Conservation (phyloP, 2,113 vertebrate species). For the Athene cunicularia region DNA sequence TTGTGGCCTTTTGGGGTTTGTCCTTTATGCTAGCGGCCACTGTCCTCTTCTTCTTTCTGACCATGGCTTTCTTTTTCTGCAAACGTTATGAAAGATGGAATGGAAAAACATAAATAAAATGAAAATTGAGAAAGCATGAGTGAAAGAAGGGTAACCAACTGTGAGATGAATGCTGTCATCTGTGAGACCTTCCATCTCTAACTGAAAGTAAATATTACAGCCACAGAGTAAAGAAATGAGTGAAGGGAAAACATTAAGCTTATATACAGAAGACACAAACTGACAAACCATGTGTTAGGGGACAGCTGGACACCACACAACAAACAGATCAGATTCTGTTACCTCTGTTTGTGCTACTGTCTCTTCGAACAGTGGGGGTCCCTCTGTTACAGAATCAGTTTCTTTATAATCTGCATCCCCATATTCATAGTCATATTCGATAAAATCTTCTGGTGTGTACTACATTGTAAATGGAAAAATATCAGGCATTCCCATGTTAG, state of each 20-base stretch:
- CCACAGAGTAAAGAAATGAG: not conserved
- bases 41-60: constrained; percentile 93
- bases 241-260: not conserved
- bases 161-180: not conserved
- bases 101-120: constrained; percentile 81
- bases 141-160: constrained; percentile 65
- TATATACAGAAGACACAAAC: constrained; percentile 32
- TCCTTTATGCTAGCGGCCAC: constrained; percentile 87
- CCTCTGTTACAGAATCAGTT: constrained; percentile 83
- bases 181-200: constrained; percentile 31
- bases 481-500: constrained; percentile 73
- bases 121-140: constrained; percentile 46
- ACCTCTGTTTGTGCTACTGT: constrained; percentile 90
- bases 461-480: constrained; percentile 82
- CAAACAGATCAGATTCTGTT: constrained; percentile 75
- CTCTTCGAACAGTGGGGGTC: constrained; percentile 82
- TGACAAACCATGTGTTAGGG: constrained; percentile 57
- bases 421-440: constrained; percentile 97
- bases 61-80: constrained; percentile 93
- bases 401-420: constrained; percentile 87
- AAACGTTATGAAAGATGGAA: constrained; percentile 81
- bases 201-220: constrained; percentile 32
- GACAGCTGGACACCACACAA: constrained; percentile 73
- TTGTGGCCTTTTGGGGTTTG: constrained; percentile 85
- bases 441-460: constrained; percentile 90